These are phyloP conservation scores for Eupelmus urozonus DNA, from an alignment of 2,888 invertebrate species.

Conservation along the genomic window DNA sequence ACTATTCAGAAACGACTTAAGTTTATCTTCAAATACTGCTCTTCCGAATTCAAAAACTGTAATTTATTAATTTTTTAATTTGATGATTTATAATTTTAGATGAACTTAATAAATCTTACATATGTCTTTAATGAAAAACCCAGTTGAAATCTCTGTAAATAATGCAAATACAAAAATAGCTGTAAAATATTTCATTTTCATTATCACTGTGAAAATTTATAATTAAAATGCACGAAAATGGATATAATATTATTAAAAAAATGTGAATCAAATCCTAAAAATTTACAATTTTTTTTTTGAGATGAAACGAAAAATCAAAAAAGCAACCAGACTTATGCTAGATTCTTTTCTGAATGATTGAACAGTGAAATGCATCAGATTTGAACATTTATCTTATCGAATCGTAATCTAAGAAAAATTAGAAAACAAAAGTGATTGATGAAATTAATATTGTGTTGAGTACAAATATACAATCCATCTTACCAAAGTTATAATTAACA, in stretches of 20 bases:
- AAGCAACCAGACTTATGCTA: not conserved
- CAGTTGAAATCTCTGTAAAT: not conserved
- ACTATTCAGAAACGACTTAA: conserved; percentile 6
- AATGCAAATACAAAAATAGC: not conserved
- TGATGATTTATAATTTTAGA: not conserved
- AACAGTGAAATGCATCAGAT: not conserved
- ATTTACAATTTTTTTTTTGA: too few relatives aligned
- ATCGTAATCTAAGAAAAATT: too few relatives aligned
- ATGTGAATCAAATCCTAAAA: not conserved
- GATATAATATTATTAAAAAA: conserved; percentile 8
- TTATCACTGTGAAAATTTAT: not conserved
- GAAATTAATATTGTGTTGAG: too few relatives aligned
- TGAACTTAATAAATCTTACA: conserved; percentile 7
- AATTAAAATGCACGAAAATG: too few relatives aligned
- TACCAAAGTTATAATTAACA: too few relatives aligned
- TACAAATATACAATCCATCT: too few relatives aligned
- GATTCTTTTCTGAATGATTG: not conserved
- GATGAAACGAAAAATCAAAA: not conserved
- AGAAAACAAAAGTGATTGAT: not conserved
- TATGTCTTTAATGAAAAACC: not conserved
- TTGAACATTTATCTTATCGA: not conserved
- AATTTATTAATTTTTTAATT: not conserved
- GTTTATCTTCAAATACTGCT: not conserved
- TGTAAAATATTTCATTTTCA: conserved; percentile 24
- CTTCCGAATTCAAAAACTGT: conserved; percentile 9